These are phyloP conservation scores for Rotaria magnacalcarata DNA, from an alignment of 2,888 invertebrate genomes.

Conservation along the genomic window DNA sequence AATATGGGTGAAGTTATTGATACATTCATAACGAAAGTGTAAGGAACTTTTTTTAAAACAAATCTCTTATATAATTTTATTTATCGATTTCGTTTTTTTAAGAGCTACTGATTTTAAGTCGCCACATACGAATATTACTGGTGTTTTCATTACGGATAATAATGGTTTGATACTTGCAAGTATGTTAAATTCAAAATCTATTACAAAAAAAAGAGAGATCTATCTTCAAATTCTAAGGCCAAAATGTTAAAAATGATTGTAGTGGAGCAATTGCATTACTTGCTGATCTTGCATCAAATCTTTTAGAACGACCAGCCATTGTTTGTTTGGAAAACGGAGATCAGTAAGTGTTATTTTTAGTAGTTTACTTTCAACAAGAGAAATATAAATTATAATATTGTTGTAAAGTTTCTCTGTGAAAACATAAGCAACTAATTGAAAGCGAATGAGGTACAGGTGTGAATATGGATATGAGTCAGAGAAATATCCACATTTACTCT, in stretches of 20 bases:
- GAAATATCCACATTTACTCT: too few relatives aligned
- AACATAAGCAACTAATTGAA: too few relatives aligned
- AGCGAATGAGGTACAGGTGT: too few relatives aligned
- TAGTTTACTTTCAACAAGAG: too few relatives aligned
- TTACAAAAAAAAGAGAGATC: background rate
- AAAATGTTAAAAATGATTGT: background rate
- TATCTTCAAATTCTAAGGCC: background rate
- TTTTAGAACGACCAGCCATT: background rate
- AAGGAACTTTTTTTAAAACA: background rate
- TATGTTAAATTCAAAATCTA: background rate
- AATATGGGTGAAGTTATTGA: background rate
- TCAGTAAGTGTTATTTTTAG: background rate
- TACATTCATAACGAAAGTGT: background rate
- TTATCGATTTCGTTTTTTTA: background rate
- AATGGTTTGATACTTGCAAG: background rate
- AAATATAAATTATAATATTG: too few relatives aligned
- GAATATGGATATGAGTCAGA: too few relatives aligned
- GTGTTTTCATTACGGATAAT: background rate
- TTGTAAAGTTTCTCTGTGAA: too few relatives aligned
- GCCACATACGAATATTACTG: background rate
- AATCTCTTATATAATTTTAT: too few relatives aligned
- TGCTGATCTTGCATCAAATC: background rate
- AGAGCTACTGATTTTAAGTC: background rate
- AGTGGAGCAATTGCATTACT: background rate
- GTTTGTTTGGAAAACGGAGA: slow-evolving; percentile 8